A percentile compares a stretch with the other conserved stretches of the same genome.
Evolutionary conservation across 2,113 vertebrate species (phyloP).

Genomic region (Sterna hirundo): DNA sequence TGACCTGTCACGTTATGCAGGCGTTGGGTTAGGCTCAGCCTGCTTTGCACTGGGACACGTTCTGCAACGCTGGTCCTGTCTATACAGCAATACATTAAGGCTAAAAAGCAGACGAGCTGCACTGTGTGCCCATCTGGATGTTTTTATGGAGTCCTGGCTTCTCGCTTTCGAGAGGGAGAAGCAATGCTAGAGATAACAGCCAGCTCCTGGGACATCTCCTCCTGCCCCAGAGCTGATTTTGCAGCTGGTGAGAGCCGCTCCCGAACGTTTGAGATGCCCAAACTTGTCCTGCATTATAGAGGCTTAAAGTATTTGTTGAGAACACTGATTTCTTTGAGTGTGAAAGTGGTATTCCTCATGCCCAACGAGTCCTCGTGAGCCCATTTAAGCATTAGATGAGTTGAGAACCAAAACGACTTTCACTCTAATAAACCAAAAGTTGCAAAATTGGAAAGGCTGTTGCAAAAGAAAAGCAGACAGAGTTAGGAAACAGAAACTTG

Average conservation of each 20-base stretch:
- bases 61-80: accelerated
- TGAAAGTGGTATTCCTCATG: not conserved
- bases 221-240: not conserved
- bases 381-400: not conserved
- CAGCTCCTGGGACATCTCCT: not conserved
- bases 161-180: not conserved
- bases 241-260: not conserved
- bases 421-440: not conserved
- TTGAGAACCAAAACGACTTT: not conserved
- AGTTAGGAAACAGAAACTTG: not conserved
- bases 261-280: not conserved
- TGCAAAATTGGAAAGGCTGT: not conserved
- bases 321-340: not conserved
- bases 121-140: accelerated
- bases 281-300: conserved; percentile 8
- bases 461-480: not conserved
- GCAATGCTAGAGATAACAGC: not conserved
- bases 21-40: not conserved
- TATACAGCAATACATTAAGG: not conserved
- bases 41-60: accelerated
- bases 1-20: not conserved
- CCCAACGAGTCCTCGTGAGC: not conserved
- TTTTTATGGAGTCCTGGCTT: not conserved
- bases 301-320: not conserved
- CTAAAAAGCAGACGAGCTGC: accelerated